These are phyloP conservation scores for Epicampocera succincta DNA, from an alignment of 2,888 invertebrate genomes.

Conservation along the genomic window DNA sequence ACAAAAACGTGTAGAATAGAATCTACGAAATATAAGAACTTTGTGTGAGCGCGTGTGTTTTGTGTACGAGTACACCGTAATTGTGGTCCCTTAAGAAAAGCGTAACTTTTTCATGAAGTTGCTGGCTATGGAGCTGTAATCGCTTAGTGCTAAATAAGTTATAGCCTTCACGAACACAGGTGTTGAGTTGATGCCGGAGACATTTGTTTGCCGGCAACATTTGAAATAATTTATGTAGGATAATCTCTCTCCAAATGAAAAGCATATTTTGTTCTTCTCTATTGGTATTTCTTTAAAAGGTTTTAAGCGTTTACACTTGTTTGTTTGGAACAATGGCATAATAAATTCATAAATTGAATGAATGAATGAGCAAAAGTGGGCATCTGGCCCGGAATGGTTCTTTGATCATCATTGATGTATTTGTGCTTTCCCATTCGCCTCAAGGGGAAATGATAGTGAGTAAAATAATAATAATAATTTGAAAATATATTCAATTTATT, in stretches of 20 bases:
- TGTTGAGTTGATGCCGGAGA: background rate
- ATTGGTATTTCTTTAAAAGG: no score
- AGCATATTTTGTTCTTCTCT: background rate
- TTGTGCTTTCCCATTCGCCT: no score
- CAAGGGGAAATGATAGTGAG: no score
- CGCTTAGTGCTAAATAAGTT: background rate
- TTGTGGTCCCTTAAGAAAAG: conserved; percentile 44
- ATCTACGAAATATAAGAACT: background rate
- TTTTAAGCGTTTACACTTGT: no score
- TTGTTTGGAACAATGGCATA: no score
- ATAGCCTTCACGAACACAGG: background rate
- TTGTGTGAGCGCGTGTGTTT: background rate
- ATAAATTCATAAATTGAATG: no score
- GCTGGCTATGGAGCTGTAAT: background rate
- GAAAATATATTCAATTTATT: no score
- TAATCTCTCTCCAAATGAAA: background rate
- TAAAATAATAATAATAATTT: no score
- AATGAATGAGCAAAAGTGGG: no score
- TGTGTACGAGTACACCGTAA: no score
- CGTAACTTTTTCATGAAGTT: conserved; percentile 26
- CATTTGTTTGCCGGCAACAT: background rate
- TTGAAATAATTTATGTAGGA: conserved; percentile 4
- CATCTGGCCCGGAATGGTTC: no score
- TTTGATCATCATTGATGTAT: no score
- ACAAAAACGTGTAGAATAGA: background rate